Conservation (phyloP, 2,888 invertebrate genomes). For the Protophormia terraenovae region DNA sequence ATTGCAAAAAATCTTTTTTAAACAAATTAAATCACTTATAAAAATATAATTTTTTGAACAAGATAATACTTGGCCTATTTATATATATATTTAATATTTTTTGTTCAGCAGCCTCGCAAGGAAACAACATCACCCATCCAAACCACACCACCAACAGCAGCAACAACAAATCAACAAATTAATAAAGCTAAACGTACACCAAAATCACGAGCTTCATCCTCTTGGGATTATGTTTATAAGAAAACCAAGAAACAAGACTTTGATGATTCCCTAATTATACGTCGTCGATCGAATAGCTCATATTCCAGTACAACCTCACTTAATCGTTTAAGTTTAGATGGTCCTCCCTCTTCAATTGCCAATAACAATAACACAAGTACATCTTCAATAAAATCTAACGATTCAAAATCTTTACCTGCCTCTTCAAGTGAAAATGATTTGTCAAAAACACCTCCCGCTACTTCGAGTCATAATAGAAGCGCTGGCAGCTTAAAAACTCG, state of each 20-base stretch:
- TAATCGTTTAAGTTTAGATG: conserved; percentile 83
- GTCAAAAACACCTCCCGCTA: not conserved
- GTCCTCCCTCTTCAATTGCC: conserved; percentile 48
- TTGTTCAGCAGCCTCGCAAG: conserved; percentile 48
- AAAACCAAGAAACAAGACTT: conserved; percentile 83
- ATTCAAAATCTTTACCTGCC: conserved; percentile 29
- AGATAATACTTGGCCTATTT: too few relatives aligned
- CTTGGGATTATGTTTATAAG: conserved; percentile 85
- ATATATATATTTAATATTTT: not conserved
- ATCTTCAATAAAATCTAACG: conserved; percentile 56
- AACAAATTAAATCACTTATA: too few relatives aligned
- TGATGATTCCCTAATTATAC: conserved; percentile 90
- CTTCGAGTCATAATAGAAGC: conserved; percentile 44
- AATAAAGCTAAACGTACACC: conserved; percentile 68
- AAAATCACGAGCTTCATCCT: conserved; percentile 75
- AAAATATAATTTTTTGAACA: too few relatives aligned
- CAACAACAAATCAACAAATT: conserved; percentile 34
- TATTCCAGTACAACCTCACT: conserved; percentile 88
- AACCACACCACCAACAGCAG: conserved; percentile 20
- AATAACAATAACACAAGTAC: conserved; percentile 26
- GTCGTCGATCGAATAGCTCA: conserved; percentile 92
- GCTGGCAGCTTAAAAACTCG: conserved; percentile 53
- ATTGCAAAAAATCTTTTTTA: too few relatives aligned
- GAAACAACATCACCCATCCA: conserved; percentile 59
- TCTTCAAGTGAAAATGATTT: conserved; percentile 14